Evolutionary conservation across 2,797 vertebrate species (phyloP).

Genomic region (Pangasius mekongensis): DNA sequence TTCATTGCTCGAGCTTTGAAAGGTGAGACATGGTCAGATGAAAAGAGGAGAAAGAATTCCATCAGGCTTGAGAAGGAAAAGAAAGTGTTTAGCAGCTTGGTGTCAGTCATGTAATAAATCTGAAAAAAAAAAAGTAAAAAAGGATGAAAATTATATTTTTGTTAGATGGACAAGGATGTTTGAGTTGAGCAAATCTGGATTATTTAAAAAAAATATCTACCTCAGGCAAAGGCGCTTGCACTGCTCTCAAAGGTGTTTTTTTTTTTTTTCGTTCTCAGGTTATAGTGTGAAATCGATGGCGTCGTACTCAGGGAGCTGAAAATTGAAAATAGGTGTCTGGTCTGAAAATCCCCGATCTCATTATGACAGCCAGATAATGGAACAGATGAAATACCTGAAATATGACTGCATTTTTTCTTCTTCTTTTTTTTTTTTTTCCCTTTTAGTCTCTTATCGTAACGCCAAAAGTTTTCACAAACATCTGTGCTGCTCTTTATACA

Average conservation of each 20-base stretch:
- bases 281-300: conserved; percentile 29
- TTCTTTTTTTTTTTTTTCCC: neutral
- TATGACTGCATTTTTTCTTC: neutral
- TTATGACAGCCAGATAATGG: conserved; percentile 50
- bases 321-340: conserved; percentile 42
- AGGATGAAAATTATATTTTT: neutral
- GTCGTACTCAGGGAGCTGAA: conserved; percentile 38
- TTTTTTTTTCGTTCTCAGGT: conserved; percentile 3
- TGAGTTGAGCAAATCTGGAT: conserved; percentile 10
- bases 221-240: neutral
- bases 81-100: conserved; percentile 20
- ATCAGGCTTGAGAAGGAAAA: conserved; percentile 15
- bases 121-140: neutral
- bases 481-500: conserved; percentile 35
- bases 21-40: conserved; percentile 46
- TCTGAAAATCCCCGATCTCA: conserved; percentile 48
- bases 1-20: conserved; percentile 48
- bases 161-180: neutral
- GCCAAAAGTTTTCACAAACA: conserved; percentile 47
- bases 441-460: conserved; percentile 17
- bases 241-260: neutral
- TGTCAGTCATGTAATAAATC: neutral
- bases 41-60: conserved; percentile 36
- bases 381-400: conserved; percentile 37
- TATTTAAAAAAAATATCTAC: neutral